Base-by-base conservation (phyloP, 2,113 vertebrate species). In the Erythrocercus mccallii region DNA sequence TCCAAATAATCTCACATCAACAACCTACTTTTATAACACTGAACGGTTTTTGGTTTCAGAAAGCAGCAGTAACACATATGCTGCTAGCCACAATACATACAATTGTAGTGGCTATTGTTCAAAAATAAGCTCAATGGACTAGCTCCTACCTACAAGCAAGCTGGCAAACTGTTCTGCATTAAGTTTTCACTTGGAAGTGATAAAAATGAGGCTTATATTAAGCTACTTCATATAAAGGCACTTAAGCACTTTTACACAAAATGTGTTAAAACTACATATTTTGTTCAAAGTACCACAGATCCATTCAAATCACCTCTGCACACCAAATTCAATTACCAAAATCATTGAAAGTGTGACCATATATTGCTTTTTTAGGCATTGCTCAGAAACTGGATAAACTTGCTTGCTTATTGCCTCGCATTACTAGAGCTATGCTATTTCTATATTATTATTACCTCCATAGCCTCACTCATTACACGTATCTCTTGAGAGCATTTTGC, bases 381-480 rank as follows among this genome's bases (percentile, higher is more conserved):
- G 9, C 14, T 71, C 33, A 82, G 44, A 90, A 66, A 54, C 6
- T 35, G 12, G 8, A 47, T 37, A 79, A 73, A 57, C 23, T 71
- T 31, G 17, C 11, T 77, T 83, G 45, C 12, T 40, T 73, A 53
- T 40, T 23, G 9, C 7, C 14, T 60, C 76, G 35, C 12, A 62
- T 87, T 74, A 66, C 11, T 33, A 53, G 3, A 68, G 12, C 47
- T 47, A 33, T 25, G 27, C 25, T 33, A 37, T 35, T 93, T 38
- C 30, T 71, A 1, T 60, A 37, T 30, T 64, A 56, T 42, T 86
- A 51, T 27, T 73, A 73, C 22, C 77, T 50, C 30, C 19, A 47
- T 5, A 78, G 38, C 6, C 16, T 79, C 38, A 30, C 45, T 87
- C 3, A 0, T 44, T 51, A 82, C 38, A 23, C 0, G 0, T 6